phyloP scores from a whole-genome alignment of 2,888 invertebrate species.

The Acanthosepion esculentum region DNA sequence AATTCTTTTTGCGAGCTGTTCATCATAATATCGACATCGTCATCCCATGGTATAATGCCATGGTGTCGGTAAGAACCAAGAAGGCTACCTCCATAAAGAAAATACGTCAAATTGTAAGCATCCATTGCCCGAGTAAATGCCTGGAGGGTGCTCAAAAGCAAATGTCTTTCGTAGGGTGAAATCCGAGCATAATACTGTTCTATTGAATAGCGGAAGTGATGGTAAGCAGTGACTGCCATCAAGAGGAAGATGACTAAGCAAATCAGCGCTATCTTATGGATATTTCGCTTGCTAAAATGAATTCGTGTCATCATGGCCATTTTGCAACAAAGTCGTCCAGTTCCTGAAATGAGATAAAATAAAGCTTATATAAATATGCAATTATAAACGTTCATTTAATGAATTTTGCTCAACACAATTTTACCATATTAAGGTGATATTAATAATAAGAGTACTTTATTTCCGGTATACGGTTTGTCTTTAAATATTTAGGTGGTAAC shows the following conservation, averaged over 20 bases:
- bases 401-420: too few relatives aligned
- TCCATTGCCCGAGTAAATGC: constrained; percentile 37
- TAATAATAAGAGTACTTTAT: too few relatives aligned
- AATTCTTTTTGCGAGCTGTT: constrained; percentile 47
- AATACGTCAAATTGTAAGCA: constrained; percentile 50
- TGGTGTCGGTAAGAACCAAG: constrained; percentile 54
- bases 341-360: not conserved
- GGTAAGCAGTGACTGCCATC: not conserved
- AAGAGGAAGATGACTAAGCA: not conserved
- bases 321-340: not conserved
- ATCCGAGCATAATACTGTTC: constrained; percentile 13
- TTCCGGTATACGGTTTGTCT: too few relatives aligned
- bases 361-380: not conserved
- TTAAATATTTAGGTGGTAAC: too few relatives aligned
- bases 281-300: not conserved
- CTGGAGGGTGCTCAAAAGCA: constrained; percentile 34
- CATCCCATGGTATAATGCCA: constrained; percentile 55
- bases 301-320: not conserved
- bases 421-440: too few relatives aligned
- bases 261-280: not conserved
- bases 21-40: constrained; percentile 54
- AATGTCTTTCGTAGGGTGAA: not conserved
- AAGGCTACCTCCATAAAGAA: constrained; percentile 53
- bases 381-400: not conserved
- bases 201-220: not conserved